phyloP scores from a whole-genome alignment of 2,797 vertebrate genomes.

The Enteromius argenteus region DNA sequence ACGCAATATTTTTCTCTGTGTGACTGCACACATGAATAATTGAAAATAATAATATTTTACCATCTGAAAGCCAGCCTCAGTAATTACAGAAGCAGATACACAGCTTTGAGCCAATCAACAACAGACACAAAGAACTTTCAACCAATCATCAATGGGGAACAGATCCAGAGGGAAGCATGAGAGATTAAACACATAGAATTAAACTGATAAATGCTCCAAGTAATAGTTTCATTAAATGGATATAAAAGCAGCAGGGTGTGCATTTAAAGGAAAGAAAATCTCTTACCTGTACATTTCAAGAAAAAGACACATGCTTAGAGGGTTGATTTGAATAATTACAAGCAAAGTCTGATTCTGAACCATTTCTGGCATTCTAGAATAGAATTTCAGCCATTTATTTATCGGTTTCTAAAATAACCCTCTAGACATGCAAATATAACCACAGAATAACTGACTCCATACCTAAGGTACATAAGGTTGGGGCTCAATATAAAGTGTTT shows the following conservation, averaged over 20 bases:
- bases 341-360: neutral
- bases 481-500: neutral
- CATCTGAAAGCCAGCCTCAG: conserved; percentile 46
- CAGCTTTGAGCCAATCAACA: conserved; percentile 38
- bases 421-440: neutral
- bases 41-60: conserved; percentile 57
- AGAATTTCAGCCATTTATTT: neutral
- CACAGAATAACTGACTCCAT: neutral
- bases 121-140: conserved; percentile 2
- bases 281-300: neutral
- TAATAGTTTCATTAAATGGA: conserved; percentile 1
- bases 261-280: neutral
- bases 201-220: conserved; percentile 5
- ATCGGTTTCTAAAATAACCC: neutral
- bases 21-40: conserved; percentile 57
- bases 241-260: neutral
- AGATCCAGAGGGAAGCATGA: neutral
- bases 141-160: conserved; percentile 14
- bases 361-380: neutral
- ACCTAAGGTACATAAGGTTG: neutral
- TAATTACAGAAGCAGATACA: conserved; percentile 53
- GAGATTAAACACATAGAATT: conserved; percentile 4
- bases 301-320: neutral
- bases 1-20: conserved; percentile 31
- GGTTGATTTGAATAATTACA: neutral